A percentile compares a stretch with the other conserved stretches of the same genome.
Conservation (phyloP, 2,797 vertebrate species). For the Avahi laniger region DNA sequence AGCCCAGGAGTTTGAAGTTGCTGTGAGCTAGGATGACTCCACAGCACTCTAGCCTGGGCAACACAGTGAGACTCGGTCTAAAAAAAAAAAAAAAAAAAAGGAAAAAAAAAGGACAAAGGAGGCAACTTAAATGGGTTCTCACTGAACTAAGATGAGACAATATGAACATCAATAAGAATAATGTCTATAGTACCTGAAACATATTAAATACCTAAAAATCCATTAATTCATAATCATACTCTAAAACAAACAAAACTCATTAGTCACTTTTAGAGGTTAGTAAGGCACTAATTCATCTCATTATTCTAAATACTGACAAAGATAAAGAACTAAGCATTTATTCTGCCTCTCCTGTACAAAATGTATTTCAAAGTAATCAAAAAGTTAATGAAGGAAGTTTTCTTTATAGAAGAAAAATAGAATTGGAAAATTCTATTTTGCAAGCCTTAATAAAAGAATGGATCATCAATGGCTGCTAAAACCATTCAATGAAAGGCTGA, state of each 20-base stretch:
- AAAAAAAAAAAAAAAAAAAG: too few species aligned
- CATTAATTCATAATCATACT: background rate
- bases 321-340: background rate
- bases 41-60: too few species aligned
- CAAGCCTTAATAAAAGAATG: background rate
- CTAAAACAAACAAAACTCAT: background rate
- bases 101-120: background rate
- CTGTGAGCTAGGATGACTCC: too few species aligned
- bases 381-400: background rate
- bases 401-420: background rate
- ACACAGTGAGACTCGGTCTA: too few species aligned
- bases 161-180: background rate
- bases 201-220: slow-evolving; percentile 1
- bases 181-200: background rate
- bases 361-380: slow-evolving; percentile 22
- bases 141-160: background rate
- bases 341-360: background rate
- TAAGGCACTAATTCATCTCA: background rate
- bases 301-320: slow-evolving; percentile 1
- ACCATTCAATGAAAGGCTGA: background rate
- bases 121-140: background rate
- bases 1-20: too few species aligned
- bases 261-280: background rate
- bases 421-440: background rate
- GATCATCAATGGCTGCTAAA: background rate